Conservation (phyloP, 64 coral and sea anemone genomes). For the Exaiptasia diaphana region DNA sequence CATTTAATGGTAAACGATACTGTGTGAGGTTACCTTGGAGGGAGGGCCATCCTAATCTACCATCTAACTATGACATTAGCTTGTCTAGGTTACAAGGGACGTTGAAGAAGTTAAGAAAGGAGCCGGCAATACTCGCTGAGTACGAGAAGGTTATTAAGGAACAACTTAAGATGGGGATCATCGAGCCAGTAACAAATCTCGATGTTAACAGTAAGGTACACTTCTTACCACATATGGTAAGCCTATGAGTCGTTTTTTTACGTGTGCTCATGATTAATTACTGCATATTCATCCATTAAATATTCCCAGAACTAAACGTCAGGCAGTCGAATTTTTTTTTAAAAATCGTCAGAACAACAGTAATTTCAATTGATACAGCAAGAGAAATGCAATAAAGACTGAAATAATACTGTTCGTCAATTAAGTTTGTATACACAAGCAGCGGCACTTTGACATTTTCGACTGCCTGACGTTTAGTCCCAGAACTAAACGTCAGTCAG, state of each 20-base stretch:
- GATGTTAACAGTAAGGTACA: neutral
- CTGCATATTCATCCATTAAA: too few species aligned
- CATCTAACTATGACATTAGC: constrained; percentile 22
- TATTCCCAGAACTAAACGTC: too few species aligned
- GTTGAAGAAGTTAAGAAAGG: neutral
- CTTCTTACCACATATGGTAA: neutral
- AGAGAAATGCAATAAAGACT: too few species aligned
- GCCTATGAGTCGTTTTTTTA: too few species aligned
- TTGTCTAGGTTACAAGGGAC: neutral
- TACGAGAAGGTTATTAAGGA: constrained; percentile 36
- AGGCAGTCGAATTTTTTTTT: too few species aligned
- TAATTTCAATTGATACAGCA: too few species aligned
- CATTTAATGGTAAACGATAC: neutral
- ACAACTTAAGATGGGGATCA: constrained; percentile 15
- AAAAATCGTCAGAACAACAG: too few species aligned
- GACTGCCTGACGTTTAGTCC: too few species aligned
- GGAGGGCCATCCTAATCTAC: neutral
- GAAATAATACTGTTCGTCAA: too few species aligned
- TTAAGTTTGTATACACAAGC: too few species aligned
- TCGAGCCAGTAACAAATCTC: neutral
- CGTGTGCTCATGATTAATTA: neutral
- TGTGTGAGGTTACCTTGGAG: constrained; percentile 27
- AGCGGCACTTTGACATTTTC: too few species aligned
- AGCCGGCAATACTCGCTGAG: constrained; percentile 10
- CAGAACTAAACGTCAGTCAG: too few species aligned